Conservation (phyloP, 2,113 vertebrate genomes). For the Psilopogon haemacephalus region DNA sequence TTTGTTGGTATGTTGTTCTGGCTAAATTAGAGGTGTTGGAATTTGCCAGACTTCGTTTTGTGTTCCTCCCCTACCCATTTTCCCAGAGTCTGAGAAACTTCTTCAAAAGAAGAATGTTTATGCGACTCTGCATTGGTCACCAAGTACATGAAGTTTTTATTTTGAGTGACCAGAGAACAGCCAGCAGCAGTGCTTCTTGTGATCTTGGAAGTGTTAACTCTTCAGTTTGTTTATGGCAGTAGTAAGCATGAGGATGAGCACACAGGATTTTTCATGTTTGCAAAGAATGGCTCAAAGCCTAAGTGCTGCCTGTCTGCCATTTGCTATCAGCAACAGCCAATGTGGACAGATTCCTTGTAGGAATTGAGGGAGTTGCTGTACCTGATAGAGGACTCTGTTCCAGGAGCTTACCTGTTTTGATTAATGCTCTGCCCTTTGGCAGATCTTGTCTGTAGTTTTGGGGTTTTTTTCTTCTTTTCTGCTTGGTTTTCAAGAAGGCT, state of each 20-base stretch:
- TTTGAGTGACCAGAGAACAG: neutral
- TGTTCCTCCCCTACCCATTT: neutral
- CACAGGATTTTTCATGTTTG: neutral
- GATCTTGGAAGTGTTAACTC: neutral
- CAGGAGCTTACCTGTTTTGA: neutral
- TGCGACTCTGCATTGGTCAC: neutral
- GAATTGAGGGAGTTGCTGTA: neutral
- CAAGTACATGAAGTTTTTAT: neutral
- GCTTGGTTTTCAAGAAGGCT: neutral
- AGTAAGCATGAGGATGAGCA: neutral
- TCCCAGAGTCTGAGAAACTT: conserved; percentile 41
- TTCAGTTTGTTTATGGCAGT: neutral
- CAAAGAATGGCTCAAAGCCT: neutral
- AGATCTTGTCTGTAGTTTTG: neutral
- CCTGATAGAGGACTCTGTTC: neutral
- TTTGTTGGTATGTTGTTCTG: neutral
- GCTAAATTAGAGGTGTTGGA: conserved; percentile 36
- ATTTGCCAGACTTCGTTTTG: conserved; percentile 22
- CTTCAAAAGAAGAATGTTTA: conserved; percentile 49
- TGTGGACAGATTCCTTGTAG: neutral
- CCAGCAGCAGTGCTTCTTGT: neutral
- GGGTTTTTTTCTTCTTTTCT: neutral
- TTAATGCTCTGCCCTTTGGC: neutral
- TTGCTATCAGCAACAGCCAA: neutral
- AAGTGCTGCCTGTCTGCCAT: neutral